Conservation (phyloP, 2,888 invertebrate species). For the Pseudoips prasinana region DNA sequence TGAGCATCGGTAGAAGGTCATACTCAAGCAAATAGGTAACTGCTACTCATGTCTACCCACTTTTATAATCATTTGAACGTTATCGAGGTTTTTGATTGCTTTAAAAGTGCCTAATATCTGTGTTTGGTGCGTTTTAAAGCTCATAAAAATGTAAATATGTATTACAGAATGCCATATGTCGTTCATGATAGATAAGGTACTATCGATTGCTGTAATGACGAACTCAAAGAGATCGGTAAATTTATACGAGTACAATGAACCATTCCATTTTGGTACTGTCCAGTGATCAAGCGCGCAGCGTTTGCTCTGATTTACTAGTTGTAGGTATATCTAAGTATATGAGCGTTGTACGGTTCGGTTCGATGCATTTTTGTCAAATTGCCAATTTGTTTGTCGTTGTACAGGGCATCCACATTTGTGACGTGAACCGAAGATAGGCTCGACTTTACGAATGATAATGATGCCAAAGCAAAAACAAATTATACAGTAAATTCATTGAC, state of each 20-base stretch:
- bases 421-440: conserved; percentile 13
- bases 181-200: conserved; percentile 2
- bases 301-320: conserved; percentile 27
- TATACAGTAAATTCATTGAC: too few relatives aligned
- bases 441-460: conserved; percentile 8
- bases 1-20: conserved; percentile 22
- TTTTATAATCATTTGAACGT: conserved; percentile 13
- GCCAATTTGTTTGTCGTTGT: conserved; percentile 61
- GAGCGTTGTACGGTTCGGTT: conserved; percentile 41
- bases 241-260: conserved; percentile 58
- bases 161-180: conserved; percentile 6
- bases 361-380: conserved; percentile 69
- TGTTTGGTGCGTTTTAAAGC: background rate
- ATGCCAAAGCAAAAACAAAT: conserved; percentile 7
- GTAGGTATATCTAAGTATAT: conserved; percentile 15
- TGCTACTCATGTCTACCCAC: conserved; percentile 18
- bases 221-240: conserved; percentile 24
- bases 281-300: conserved; percentile 40
- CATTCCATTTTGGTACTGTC: conserved; percentile 41
- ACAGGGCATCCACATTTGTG: conserved; percentile 23
- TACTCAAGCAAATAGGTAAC: conserved; percentile 23
- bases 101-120: background rate
- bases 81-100: too few relatives aligned
- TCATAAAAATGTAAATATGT: conserved; percentile 11
- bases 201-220: conserved; percentile 16